Conservation (phyloP, 2,888 invertebrate species). For the Macaria notata region DNA sequence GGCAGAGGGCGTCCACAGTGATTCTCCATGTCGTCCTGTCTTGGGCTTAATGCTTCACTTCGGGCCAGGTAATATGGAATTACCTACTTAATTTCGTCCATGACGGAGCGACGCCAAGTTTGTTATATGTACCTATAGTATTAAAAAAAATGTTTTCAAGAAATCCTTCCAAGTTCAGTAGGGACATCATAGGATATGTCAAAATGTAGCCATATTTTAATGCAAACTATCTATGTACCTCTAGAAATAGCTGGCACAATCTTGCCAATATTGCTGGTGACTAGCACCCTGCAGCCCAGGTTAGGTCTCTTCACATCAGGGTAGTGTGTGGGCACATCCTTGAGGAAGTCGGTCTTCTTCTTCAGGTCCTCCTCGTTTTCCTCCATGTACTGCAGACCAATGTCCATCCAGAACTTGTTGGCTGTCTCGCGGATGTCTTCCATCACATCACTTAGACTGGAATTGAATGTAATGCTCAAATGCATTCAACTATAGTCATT, state of each 20-base stretch:
- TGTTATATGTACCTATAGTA: too few relatives aligned
- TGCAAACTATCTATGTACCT: constrained; percentile 44
- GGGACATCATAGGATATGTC: too few relatives aligned
- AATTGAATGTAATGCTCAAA: background rate
- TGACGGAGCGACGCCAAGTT: too few relatives aligned
- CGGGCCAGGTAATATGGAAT: too few relatives aligned
- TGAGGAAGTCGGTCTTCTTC: constrained; percentile 90
- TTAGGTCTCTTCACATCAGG: constrained; percentile 91
- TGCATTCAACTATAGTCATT: too few relatives aligned
- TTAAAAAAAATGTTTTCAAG: too few relatives aligned
- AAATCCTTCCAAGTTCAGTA: too few relatives aligned
- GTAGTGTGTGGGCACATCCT: constrained; percentile 86
- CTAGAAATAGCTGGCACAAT: constrained; percentile 86
- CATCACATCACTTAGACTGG: constrained; percentile 90
- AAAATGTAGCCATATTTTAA: too few relatives aligned
- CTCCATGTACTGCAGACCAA: constrained; percentile 89
- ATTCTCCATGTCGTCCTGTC: too few relatives aligned
- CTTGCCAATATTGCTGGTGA: constrained; percentile 88
- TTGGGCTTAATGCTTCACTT: too few relatives aligned
- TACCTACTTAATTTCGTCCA: too few relatives aligned
- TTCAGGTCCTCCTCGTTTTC: constrained; percentile 95
- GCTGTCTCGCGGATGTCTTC: constrained; percentile 86
- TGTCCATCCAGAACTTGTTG: constrained; percentile 84
- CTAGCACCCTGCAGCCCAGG: constrained; percentile 91
- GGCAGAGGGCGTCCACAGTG: too few relatives aligned